Percentiles rank a stretch among this genome's conserved stretches.
Conservation (phyloP, 2,888 invertebrate species). For the Palloptera scutellata region DNA sequence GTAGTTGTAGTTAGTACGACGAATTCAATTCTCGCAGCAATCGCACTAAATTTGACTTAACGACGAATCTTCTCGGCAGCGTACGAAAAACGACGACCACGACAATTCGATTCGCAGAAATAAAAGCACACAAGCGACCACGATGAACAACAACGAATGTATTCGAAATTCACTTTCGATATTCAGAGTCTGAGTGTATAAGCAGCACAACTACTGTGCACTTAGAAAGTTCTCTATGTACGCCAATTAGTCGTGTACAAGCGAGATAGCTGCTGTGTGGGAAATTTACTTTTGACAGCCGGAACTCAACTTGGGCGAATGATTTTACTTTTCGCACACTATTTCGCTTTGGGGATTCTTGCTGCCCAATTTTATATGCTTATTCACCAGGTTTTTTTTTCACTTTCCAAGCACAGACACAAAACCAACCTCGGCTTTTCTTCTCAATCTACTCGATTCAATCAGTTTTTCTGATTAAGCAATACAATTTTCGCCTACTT, state of each 20-base stretch:
- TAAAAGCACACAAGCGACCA: conserved; percentile 28
- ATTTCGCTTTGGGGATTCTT: conserved; percentile 6
- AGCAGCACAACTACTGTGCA: conserved; percentile 69
- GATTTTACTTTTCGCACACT: conserved; percentile 13
- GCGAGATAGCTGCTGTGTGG: conserved; percentile 3
- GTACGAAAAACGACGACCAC: conserved; percentile 40
- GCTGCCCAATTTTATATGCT: conserved; percentile 9
- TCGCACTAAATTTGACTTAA: conserved; percentile 43
- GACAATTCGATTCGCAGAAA: conserved; percentile 14
- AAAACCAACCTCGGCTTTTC: conserved; percentile 12
- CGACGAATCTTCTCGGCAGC: conserved; percentile 35
- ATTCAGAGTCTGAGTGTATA: conserved; percentile 31
- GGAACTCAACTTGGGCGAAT: conserved; percentile 27
- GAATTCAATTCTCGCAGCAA: conserved; percentile 47
- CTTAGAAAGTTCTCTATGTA: conserved; percentile 64
- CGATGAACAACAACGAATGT: conserved; percentile 27
- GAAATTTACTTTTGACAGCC: conserved; percentile 35
- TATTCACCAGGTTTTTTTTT: background rate
- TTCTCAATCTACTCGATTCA: conserved; percentile 15
- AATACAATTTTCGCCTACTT: conserved; percentile 19
- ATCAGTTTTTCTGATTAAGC: conserved; percentile 11
- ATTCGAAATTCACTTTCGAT: conserved; percentile 15
- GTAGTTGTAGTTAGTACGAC: conserved; percentile 31
- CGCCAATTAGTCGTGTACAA: background rate
- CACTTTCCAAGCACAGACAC: background rate